Conservation (phyloP, 2,888 invertebrate genomes). For the Volucella inanis region DNA sequence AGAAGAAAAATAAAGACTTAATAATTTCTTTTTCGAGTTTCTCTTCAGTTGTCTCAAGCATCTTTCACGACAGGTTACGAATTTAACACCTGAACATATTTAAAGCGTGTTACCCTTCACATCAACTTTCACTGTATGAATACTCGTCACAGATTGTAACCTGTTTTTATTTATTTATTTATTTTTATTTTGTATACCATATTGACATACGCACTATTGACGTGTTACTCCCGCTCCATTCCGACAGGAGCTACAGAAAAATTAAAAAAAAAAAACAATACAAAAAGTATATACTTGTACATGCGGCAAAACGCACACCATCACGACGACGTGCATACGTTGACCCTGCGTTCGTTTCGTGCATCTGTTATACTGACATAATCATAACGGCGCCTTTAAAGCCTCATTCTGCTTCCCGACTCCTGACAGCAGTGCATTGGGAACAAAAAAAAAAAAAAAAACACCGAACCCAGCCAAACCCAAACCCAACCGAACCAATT, state of each 20-base stretch:
- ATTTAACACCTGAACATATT: background rate
- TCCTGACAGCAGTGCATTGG: slow-evolving; percentile 15
- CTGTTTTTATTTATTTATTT: background rate
- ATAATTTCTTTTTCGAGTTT: slow-evolving; percentile 1
- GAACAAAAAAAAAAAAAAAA: slow-evolving; percentile 7
- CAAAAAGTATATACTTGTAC: slow-evolving; percentile 37
- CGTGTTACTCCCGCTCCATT: slow-evolving; percentile 10
- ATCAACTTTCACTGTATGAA: no score
- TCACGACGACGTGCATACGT: slow-evolving; percentile 21
- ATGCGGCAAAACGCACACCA: slow-evolving; percentile 47
- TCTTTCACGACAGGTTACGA: slow-evolving; percentile 25
- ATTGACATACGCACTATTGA: slow-evolving; percentile 63
- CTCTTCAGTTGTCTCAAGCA: slow-evolving; percentile 37
- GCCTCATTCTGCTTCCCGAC: slow-evolving; percentile 38
- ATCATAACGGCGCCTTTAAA: slow-evolving; percentile 57
- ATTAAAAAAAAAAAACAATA: slow-evolving; percentile 12
- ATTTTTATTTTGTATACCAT: slow-evolving; percentile 4
- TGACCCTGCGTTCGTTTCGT: slow-evolving; percentile 27
- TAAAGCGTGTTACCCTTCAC: background rate
- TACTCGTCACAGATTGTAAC: background rate
- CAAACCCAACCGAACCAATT: background rate
- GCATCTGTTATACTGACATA: slow-evolving; percentile 62
- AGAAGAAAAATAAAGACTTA: no score
- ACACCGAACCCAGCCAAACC: no score
- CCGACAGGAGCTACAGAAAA: slow-evolving; percentile 9